Conservation (phyloP, 2,113 vertebrate genomes). For the Chloropsis hardwickii region DNA sequence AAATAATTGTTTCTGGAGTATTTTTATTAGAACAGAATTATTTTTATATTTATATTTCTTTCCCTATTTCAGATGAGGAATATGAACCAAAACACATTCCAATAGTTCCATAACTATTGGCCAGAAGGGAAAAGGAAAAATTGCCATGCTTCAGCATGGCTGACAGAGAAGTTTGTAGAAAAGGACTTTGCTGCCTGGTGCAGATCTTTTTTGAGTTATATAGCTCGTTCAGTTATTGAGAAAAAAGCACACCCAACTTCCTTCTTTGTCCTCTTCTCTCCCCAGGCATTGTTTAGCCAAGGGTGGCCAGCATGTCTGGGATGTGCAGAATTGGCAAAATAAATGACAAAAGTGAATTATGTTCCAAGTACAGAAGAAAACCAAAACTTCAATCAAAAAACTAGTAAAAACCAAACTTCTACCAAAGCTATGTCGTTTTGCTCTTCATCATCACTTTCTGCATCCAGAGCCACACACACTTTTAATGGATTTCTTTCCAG, state of each 20-base stretch:
- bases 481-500: neutral
- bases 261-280: neutral
- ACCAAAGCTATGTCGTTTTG: neutral
- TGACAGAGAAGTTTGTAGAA: neutral
- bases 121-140: neutral
- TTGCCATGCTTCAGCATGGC: neutral
- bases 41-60: neutral
- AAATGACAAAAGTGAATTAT: neutral
- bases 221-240: neutral
- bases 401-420: neutral
- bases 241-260: neutral
- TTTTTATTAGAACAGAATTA: neutral
- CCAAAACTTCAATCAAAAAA: neutral
- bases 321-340: neutral
- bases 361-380: neutral
- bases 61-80: neutral
- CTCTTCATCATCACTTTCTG: neutral
- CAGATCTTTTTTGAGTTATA: neutral
- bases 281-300: neutral
- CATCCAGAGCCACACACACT: neutral
- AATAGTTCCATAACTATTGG: neutral
- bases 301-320: neutral
- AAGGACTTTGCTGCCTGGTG: neutral
- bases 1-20: neutral
- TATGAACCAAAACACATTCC: neutral